phyloP scores from a whole-genome alignment of 2,888 invertebrate genomes.

The Thecophora atra region DNA sequence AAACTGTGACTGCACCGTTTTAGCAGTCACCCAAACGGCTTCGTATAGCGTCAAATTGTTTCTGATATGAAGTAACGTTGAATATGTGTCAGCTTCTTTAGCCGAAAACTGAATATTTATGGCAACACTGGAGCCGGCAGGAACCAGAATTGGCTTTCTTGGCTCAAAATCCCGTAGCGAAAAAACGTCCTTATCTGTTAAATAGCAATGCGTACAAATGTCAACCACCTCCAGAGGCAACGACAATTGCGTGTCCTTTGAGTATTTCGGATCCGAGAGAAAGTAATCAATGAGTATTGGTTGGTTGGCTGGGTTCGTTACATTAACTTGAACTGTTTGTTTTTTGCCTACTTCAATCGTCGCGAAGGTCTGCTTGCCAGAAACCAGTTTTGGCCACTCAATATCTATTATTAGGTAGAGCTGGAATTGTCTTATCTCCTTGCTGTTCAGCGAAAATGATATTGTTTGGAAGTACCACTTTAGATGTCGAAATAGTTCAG shows the following conservation, averaged over 20 bases:
- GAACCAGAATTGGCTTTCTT: constrained; percentile 53
- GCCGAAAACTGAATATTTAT: constrained; percentile 60
- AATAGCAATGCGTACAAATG: constrained; percentile 57
- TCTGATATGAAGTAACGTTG: constrained; percentile 69
- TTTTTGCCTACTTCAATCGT: constrained; percentile 61
- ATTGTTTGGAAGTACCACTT: constrained; percentile 60
- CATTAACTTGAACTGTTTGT: constrained; percentile 56
- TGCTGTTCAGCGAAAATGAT: constrained; percentile 61
- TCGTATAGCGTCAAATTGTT: constrained; percentile 95
- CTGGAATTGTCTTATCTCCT: constrained; percentile 60
- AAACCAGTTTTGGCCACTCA: constrained; percentile 64
- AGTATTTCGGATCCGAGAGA: constrained; percentile 58
- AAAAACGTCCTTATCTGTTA: constrained; percentile 62
- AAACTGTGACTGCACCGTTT: constrained; percentile 87
- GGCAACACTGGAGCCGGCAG: constrained; percentile 53
- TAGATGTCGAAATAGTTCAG: constrained; percentile 61
- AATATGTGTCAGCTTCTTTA: constrained; percentile 57
- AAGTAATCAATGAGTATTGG: constrained; percentile 59
- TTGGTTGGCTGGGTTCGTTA: constrained; percentile 61
- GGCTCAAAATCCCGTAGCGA: constrained; percentile 51
- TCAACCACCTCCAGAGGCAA: constrained; percentile 63
- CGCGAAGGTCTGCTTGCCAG: constrained; percentile 56
- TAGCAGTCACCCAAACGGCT: constrained; percentile 81
- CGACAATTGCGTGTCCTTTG: constrained; percentile 57
- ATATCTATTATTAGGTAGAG: constrained; percentile 63